Conservation (phyloP, 2,888 invertebrate species). For the Drosophila meridiana region DNA sequence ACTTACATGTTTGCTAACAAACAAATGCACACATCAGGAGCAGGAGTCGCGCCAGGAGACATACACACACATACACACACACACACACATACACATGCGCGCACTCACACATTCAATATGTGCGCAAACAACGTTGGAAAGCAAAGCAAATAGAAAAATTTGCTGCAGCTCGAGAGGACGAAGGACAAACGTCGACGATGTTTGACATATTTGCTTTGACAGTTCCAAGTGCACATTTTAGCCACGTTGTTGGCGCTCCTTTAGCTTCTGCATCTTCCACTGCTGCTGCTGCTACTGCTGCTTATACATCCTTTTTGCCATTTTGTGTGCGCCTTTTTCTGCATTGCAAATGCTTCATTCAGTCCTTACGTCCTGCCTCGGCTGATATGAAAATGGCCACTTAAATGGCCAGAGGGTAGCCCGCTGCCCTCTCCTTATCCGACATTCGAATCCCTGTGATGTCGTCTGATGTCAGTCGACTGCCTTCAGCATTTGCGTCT, state of each 20-base stretch:
- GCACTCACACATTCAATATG: slow-evolving; percentile 54
- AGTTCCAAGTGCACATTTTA: slow-evolving; percentile 81
- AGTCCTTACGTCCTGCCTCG: slow-evolving; percentile 30
- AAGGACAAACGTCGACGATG: slow-evolving; percentile 74
- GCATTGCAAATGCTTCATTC: slow-evolving; percentile 60
- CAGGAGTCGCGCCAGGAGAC: slow-evolving; percentile 62
- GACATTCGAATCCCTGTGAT: slow-evolving; percentile 19
- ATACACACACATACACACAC: slow-evolving; percentile 30
- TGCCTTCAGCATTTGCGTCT: slow-evolving; percentile 71
- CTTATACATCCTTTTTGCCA: slow-evolving; percentile 29
- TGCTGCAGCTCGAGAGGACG: slow-evolving; percentile 59
- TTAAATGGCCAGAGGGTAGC: slow-evolving; percentile 69
- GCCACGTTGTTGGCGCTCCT: slow-evolving; percentile 60
- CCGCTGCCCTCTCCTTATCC: slow-evolving; percentile 21
- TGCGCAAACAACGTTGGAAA: slow-evolving; percentile 76
- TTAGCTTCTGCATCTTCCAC: slow-evolving; percentile 13
- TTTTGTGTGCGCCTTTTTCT: slow-evolving; percentile 63
- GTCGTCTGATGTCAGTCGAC: slow-evolving; percentile 44
- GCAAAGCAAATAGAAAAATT: slow-evolving; percentile 72
- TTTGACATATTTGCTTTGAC: slow-evolving; percentile 81
- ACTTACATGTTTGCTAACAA: slow-evolving; percentile 79
- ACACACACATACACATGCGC: slow-evolving; percentile 24
- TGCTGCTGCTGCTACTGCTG: slow-evolving; percentile 2
- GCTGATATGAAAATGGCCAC: slow-evolving; percentile 73
- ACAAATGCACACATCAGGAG: slow-evolving; percentile 73